Conservation (phyloP, 2,888 invertebrate species). For the Carabus problematicus region DNA sequence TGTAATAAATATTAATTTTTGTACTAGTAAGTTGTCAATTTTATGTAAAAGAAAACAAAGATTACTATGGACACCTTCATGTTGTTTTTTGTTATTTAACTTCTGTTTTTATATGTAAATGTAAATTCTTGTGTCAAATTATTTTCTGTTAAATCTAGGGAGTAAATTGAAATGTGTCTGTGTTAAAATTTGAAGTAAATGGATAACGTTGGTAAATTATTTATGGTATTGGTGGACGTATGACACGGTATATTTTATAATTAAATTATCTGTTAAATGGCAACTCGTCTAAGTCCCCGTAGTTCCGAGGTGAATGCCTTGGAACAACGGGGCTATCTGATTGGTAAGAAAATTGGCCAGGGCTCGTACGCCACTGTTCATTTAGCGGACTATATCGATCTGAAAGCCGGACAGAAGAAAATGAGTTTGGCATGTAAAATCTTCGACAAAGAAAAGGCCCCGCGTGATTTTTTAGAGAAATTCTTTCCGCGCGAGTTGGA, state of each 20-base stretch:
- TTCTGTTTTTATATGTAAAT: conserved; percentile 9
- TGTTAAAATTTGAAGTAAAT: conserved; percentile 36
- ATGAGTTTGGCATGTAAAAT: conserved; percentile 88
- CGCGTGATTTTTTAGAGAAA: conserved; percentile 87
- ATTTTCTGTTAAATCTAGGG: conserved; percentile 37
- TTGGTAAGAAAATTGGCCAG: conserved; percentile 88
- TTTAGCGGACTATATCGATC: conserved; percentile 80
- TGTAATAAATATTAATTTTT: not conserved
- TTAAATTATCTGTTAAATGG: conserved; percentile 34
- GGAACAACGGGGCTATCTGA: conserved; percentile 82
- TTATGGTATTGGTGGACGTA: not conserved
- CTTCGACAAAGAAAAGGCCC: conserved; percentile 88
- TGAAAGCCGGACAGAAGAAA: conserved; percentile 70
- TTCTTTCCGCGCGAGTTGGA: conserved; percentile 94
- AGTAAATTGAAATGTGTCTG: conserved; percentile 31
- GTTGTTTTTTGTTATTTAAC: conserved; percentile 27
- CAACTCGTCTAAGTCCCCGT: conserved; percentile 68
- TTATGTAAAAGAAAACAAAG: conserved; percentile 10
- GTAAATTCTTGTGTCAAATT: conserved; percentile 41
- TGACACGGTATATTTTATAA: conserved; percentile 13
- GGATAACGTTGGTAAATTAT: conserved; percentile 34
- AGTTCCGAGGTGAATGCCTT: conserved; percentile 86
- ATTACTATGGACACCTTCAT: conserved; percentile 26
- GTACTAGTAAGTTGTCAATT: not conserved
- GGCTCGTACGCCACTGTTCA: conserved; percentile 92